Evolutionary conservation across 2,113 vertebrate genomes (phyloP).

Genomic region (Podiceps cristatus): DNA sequence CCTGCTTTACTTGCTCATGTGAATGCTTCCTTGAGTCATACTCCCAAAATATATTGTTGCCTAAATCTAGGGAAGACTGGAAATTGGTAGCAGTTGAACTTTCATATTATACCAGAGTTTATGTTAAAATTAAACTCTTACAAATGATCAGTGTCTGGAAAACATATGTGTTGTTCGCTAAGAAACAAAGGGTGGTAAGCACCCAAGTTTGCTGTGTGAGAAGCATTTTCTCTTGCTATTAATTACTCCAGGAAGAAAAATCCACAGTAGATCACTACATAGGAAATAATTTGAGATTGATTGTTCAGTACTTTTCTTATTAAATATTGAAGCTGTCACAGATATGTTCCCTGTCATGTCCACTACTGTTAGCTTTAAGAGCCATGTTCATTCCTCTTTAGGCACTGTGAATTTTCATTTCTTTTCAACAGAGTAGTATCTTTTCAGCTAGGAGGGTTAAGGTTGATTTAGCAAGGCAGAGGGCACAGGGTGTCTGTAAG

Average conservation of each 20-base stretch:
- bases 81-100: background rate
- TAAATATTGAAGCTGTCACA: background rate
- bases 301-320: background rate
- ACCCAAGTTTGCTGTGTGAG: background rate
- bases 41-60: constrained; percentile 47
- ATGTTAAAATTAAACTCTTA: constrained; percentile 1
- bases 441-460: background rate
- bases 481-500: background rate
- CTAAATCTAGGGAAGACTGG: constrained; percentile 17
- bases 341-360: background rate
- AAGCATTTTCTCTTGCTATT: background rate
- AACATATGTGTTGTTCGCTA: background rate
- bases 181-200: background rate
- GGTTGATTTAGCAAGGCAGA: background rate
- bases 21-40: constrained; percentile 54
- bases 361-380: background rate
- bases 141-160: background rate
- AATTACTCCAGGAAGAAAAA: background rate
- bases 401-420: background rate
- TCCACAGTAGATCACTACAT: background rate
- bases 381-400: background rate
- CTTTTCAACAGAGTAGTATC: background rate
- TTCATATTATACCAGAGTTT: background rate
- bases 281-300: background rate
- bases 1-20: constrained; percentile 50